Conservation (phyloP, 1,140 invertebrate genomes). For the Tribolium madens region DNA sequence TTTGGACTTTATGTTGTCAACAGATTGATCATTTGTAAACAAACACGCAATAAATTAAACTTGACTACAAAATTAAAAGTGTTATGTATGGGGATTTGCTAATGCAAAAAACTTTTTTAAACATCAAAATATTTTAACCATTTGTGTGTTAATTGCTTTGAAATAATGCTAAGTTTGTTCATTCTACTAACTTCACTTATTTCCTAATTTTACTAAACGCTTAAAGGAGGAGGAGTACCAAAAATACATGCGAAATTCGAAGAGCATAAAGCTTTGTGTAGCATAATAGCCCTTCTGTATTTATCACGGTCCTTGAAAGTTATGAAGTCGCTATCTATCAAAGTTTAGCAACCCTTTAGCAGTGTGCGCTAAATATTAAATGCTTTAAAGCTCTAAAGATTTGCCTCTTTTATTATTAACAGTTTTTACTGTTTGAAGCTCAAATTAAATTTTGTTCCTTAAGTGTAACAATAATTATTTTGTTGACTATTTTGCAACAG, state of each 20-base stretch:
- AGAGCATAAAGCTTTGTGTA: background rate
- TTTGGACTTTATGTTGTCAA: too few species aligned
- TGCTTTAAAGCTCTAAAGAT: background rate
- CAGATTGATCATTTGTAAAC: too few species aligned
- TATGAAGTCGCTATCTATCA: background rate
- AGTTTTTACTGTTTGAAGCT: background rate
- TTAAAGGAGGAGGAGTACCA: background rate
- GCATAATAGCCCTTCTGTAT: background rate
- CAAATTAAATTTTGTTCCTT: slow-evolving; percentile 12
- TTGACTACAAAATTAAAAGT: too few species aligned
- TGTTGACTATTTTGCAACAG: slow-evolving; percentile 17
- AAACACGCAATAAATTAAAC: too few species aligned
- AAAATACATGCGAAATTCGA: background rate
- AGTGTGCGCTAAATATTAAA: background rate
- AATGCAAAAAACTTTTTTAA: too few species aligned
- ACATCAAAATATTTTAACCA: too few species aligned
- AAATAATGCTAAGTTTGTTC: too few species aligned
- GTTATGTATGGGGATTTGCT: too few species aligned
- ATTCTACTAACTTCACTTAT: too few species aligned
- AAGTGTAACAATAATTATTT: slow-evolving; percentile 14
- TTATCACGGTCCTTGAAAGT: background rate
- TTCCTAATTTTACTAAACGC: too few species aligned
- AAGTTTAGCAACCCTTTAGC: background rate
- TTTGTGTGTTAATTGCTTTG: too few species aligned
- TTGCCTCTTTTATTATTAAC: background rate